Evolutionary conservation across 2,797 vertebrate species (phyloP).

Genomic region (Sphaeramia orbicularis): DNA sequence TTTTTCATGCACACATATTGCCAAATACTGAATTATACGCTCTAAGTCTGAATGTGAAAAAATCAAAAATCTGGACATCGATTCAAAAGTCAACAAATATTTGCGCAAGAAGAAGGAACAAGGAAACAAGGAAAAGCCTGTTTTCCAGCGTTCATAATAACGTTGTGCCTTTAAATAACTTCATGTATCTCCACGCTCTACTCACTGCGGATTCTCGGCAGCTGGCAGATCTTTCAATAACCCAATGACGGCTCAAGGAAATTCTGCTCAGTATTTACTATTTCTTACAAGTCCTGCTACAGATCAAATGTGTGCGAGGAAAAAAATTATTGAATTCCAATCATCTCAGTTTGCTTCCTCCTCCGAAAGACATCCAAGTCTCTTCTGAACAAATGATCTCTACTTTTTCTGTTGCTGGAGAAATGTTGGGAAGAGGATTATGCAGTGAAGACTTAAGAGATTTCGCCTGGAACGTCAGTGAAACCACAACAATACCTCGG

Average conservation of each 20-base stretch:
- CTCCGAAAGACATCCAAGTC: slow-evolving; percentile 43
- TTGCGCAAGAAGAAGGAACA: too few species aligned
- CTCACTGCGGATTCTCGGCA: too few species aligned
- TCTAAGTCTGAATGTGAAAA: too few species aligned
- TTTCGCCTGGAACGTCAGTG: slow-evolving; percentile 61
- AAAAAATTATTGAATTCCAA: slow-evolving; percentile 51
- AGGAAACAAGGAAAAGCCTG: too few species aligned
- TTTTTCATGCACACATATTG: too few species aligned
- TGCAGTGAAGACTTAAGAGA: slow-evolving; percentile 62
- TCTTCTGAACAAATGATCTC: slow-evolving; percentile 52
- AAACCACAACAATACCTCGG: slow-evolving; percentile 77
- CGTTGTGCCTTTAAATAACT: too few species aligned
- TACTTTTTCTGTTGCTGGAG: slow-evolving; percentile 45
- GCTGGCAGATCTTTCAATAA: slow-evolving; percentile 37
- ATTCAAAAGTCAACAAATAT: too few species aligned
- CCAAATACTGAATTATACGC: too few species aligned
- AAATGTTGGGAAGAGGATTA: slow-evolving; percentile 67
- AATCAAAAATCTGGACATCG: too few species aligned
- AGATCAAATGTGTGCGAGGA: slow-evolving; percentile 26
- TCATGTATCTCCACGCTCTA: too few species aligned
- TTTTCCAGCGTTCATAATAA: too few species aligned
- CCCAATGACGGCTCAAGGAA: slow-evolving; percentile 16
- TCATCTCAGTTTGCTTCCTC: slow-evolving; percentile 43
- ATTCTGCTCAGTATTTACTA: slow-evolving; percentile 21
- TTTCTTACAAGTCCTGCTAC: slow-evolving; percentile 39